Conservation (phyloP, 2,797 vertebrate genomes). For the Arvicola amphibius region DNA sequence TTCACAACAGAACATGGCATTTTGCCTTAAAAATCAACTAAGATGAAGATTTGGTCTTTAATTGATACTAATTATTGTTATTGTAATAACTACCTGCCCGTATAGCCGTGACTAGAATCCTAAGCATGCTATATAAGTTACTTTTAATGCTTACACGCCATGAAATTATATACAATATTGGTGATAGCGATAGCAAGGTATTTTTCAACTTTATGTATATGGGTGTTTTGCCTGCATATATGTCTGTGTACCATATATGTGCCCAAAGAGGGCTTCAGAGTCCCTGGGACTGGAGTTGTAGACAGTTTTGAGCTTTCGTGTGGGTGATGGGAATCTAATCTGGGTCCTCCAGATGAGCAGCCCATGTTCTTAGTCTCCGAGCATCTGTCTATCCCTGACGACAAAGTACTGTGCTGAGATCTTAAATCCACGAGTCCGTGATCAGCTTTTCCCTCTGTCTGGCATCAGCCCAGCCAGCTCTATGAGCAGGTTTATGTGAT, state of each 20-base stretch:
- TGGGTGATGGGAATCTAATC: not conserved
- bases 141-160: not conserved
- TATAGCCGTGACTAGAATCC: not conserved
- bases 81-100: not conserved
- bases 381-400: not conserved
- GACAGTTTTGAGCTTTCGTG: not conserved
- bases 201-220: not conserved
- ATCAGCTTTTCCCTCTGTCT: not conserved
- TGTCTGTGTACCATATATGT: not conserved
- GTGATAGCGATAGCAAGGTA: not conserved
- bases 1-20: not conserved
- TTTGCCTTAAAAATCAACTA: constrained; percentile 25
- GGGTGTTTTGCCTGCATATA: not conserved
- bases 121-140: not conserved
- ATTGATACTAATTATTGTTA: not conserved
- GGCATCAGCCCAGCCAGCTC: not conserved
- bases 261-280: not conserved
- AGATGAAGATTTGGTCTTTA: not conserved
- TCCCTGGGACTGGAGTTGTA: not conserved
- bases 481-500: not conserved
- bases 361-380: not conserved
- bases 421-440: not conserved
- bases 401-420: not conserved
- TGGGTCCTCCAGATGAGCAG: too few relatives aligned
- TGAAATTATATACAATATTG: not conserved